A percentile compares a stretch with the other conserved stretches of the same genome.
Evolutionary conservation across 2,888 invertebrate genomes (phyloP).

Genomic region (Octodonta nipae): DNA sequence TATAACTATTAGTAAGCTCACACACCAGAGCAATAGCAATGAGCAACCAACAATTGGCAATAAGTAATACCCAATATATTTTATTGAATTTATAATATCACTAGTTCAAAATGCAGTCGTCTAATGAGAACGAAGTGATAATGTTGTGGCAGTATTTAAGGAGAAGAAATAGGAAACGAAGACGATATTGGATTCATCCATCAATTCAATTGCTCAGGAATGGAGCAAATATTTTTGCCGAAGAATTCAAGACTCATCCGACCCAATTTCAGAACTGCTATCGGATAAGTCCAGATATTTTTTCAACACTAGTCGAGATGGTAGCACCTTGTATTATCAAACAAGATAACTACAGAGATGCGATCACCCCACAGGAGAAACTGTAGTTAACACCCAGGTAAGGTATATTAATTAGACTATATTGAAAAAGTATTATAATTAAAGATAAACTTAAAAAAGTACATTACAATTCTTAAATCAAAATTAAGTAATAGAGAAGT

Average conservation of each 20-base stretch:
- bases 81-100: slow-evolving; percentile 5
- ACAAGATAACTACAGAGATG: slow-evolving; percentile 5
- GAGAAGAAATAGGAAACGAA: slow-evolving; percentile 9
- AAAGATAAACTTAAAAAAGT: slow-evolving; percentile 5
- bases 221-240: slow-evolving; percentile 8
- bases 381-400: slow-evolving; percentile 4
- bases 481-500: slow-evolving; percentile 3
- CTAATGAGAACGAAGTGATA: slow-evolving; percentile 9
- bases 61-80: slow-evolving; percentile 7
- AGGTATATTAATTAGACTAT: slow-evolving; percentile 2
- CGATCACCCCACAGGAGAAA: slow-evolving; percentile 4
- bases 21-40: slow-evolving; percentile 6
- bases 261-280: slow-evolving; percentile 8
- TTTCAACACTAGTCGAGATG: slow-evolving; percentile 6
- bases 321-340: slow-evolving; percentile 5
- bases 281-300: slow-evolving; percentile 7
- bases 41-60: slow-evolving; percentile 5
- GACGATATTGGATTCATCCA: slow-evolving; percentile 9
- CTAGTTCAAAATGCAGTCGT: slow-evolving; percentile 7
- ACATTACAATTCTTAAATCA: slow-evolving; percentile 2
- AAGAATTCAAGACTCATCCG: slow-evolving; percentile 8
- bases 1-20: slow-evolving; percentile 3
- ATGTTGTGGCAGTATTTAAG: slow-evolving; percentile 8
- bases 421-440: slow-evolving; percentile 4
- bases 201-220: slow-evolving; percentile 7